Base-by-base conservation (phyloP, 2,888 invertebrate species). In the Mesorhabditis spiculigera region DNA sequence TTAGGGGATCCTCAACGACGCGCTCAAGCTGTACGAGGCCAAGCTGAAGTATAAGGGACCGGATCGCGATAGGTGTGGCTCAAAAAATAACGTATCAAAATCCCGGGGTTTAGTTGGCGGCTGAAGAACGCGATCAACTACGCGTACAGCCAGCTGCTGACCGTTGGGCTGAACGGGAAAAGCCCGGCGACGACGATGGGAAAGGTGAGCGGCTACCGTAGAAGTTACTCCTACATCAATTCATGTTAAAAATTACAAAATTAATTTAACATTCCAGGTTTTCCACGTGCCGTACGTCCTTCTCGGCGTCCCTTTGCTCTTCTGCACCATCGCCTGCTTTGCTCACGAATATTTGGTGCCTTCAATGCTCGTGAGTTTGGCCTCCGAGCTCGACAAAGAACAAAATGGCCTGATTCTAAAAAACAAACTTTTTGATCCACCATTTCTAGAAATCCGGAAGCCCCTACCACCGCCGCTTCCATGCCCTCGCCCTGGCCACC, bases 131-230 rank as follows among this genome's bases (percentile, higher is more conserved):
- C 58, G 58, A 50, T 84, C 71, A 82, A 80, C 74, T 84, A 81
- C 67, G 82, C 82, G 61, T 82, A 80, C 74, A 79, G 81, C 5
- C 74, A 83, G 13, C 73, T 84, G n/a, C 73, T 82, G 16, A 84
- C 84, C 5, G 66, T 84, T 41, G 84, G 84, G n/a, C 77, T 78
- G 64, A 82, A 81, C 6, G 72, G 74, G 45, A 77, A 80, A 63
- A 70, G 76, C 28, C 84, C 83, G 10, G 75, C 74, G 41, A 81
- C 84, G 3, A 67, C 73, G 42, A 74, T 74, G 4, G 82, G 83
- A 58, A 82, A 84, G 74, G 82, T 81, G 6, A n/a, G n/a, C 41
- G 8, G n/a, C n/a, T 16, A 63, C 8, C n/a, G 41, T 63, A 16
- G 28, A 28, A 28, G 16, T 63, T 28, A 63, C 41, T 63, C 8